Evolutionary conservation across 2,888 invertebrate species (phyloP), one percentile per base, ranked within the genome.

Genomic region (Dicyrtoma fusca): DNA sequence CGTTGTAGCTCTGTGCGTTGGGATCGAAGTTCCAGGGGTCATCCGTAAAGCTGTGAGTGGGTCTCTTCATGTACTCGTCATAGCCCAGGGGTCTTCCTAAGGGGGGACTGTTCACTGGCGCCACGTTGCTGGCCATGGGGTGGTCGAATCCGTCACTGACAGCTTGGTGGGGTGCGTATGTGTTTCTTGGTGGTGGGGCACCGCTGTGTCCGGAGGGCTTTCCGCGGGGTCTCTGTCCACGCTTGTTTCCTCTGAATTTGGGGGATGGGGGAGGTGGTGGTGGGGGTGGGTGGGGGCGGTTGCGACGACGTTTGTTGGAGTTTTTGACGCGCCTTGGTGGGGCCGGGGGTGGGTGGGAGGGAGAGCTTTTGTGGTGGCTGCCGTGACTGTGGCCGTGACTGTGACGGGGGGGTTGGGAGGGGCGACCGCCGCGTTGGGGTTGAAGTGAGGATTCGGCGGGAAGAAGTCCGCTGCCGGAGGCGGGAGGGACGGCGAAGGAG

Each of bases 21-120:
- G 80, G 80, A 73, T 79, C 80, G 72, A 80, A 80, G 65, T 80
- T 80, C 80, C 80, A 80, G 26, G 80, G 80, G 66, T 80, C 80
- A 74, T 80, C 75, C 1, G 77, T 79, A 70, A 76, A 80, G 21
- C 74, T 74, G 47, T 80, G 79, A 73, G 75, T 76, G 14, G 80
- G 80, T 69, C 75, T 62, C 23, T 73, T 71, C 80, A 80, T 80
- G 72, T 80, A 80, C 64, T 80, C 80, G 42, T 80, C 79, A 49
- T 72, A 79, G 14, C 75, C 72, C 65, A 80, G 57, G 5, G 80
- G 80, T 73, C 80, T 61, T 55, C 80, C 80, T 11, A 80, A 64
- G 0, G 80, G 73, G 11, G 80, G 80, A 23, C 76, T 76, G 59
- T 76, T 76, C 2, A 78, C 79, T 10, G 79, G 75, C 2, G 74